These are phyloP conservation scores for Zaprionus inermis DNA, from an alignment of 1,140 invertebrate genomes.

Conservation along the genomic window DNA sequence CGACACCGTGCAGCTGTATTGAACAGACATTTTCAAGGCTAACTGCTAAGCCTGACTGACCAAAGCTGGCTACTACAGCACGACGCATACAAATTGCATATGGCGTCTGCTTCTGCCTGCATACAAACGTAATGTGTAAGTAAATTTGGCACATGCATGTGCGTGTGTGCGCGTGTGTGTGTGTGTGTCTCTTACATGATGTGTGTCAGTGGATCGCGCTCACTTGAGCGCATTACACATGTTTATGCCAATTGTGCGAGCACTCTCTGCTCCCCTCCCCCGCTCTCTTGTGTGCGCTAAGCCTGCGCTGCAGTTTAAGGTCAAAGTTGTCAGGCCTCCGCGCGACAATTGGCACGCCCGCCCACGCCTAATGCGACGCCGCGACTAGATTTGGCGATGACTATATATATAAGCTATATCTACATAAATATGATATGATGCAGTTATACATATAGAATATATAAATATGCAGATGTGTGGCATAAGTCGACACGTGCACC, in stretches of 20 bases:
- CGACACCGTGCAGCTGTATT: no score
- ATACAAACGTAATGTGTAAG: neutral
- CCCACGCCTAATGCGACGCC: slow-evolving; percentile 60
- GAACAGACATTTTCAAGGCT: no score
- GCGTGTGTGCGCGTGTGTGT: slow-evolving; percentile 8
- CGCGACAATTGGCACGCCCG: slow-evolving; percentile 71
- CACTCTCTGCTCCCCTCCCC: slow-evolving; percentile 7
- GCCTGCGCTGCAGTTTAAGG: slow-evolving; percentile 59
- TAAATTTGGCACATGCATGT: slow-evolving; percentile 5
- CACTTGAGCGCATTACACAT: slow-evolving; percentile 79
- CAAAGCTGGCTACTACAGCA: slow-evolving; percentile 38
- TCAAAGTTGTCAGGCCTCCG: slow-evolving; percentile 57
- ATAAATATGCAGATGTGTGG: neutral
- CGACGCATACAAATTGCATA: slow-evolving; percentile 20
- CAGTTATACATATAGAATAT: neutral
- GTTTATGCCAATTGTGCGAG: slow-evolving; percentile 71
- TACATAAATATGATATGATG: neutral
- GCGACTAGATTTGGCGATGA: slow-evolving; percentile 9
- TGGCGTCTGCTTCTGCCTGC: slow-evolving; percentile 9
- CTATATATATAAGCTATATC: slow-evolving; percentile 11
- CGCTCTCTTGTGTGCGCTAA: neutral
- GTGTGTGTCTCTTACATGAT: slow-evolving; percentile 31
- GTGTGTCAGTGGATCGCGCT: slow-evolving; percentile 62
- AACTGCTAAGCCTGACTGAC: neutral
- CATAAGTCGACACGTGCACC: slow-evolving; percentile 26